These are phyloP conservation scores for Laticauda colubrina DNA, from an alignment of 2,113 vertebrate genomes.

Conservation along the genomic window DNA sequence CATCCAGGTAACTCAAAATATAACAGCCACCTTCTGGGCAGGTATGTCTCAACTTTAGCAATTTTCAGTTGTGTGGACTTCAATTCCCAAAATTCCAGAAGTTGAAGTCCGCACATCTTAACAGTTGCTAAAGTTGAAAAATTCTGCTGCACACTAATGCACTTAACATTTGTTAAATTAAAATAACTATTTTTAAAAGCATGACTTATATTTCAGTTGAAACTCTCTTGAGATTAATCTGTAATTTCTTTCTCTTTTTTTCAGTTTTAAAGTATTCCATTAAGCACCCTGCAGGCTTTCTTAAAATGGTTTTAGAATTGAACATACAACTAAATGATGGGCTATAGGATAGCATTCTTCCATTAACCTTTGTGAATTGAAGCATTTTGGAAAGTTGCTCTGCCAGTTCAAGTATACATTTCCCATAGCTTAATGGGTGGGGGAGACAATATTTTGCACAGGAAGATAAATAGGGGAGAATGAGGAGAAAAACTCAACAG, in stretches of 20 bases:
- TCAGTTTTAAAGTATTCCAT: background rate
- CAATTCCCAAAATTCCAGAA: background rate
- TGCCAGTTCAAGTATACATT: slow-evolving; percentile 1
- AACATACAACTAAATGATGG: background rate
- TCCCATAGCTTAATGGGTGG: background rate
- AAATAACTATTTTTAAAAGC: background rate
- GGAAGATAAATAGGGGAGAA: too few species aligned
- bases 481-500: background rate
- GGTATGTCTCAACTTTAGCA: background rate
- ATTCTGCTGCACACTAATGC: background rate
- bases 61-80: background rate
- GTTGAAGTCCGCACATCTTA: background rate
- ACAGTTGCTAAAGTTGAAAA: background rate
- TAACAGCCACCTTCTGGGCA: background rate
- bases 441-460: background rate
- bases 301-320: background rate
- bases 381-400: background rate
- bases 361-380: background rate
- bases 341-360: background rate
- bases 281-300: background rate
- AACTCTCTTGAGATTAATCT: background rate
- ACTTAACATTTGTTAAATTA: background rate
- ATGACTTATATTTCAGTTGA: background rate
- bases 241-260: background rate
- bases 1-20: background rate